Evolutionary conservation across 2,113 vertebrate species (phyloP), one percentile per base, ranked within the genome.

Genomic region (Mus pahari): DNA sequence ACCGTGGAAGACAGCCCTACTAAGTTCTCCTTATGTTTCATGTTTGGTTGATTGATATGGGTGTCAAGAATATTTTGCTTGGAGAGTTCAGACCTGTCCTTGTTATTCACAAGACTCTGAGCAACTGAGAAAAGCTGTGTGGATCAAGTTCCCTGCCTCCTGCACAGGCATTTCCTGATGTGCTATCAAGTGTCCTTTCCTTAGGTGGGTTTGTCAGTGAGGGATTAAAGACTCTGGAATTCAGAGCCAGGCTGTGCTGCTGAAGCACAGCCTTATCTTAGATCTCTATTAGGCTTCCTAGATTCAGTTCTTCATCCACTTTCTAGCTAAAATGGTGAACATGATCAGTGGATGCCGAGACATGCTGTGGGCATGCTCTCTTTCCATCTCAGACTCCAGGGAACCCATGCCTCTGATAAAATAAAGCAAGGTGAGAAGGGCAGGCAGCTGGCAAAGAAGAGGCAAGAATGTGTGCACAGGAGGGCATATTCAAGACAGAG

Each of bases 151-250:
- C 79, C 95, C 64, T 74, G 92, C 64, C 90, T 91, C 81, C 77
- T 86, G 90, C 77, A 90, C 94, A 96, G 91, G 48, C 82, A 90
- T 95, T 97, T 96, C 96, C 97, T 94, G 92, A 74, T 93, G 83
- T 82, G 95, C 88, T 97, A 87, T 98, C 94, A 94, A 92, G 90
- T 96, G 81, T 96, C 88, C 12, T 83, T 88, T 86, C 66, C 75
- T 82, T 62, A 92, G 96, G 90, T 96, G 90, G 88, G 75, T 95
- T 62, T 90, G 92, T 94, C 88, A 90, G 0, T 42, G 96, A 87
- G 92, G 93, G 95, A 96, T 94, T 90, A 94, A 78, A 64, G 78
- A 8, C 73, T 60, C 71, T n/a, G 73, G 71, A 68, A 70, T 68
- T 95, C 79, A 64, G 84, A 89, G 71, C 64, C 50, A 12, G 53